Base-by-base conservation (phyloP, 2,888 invertebrate species). In the Gryllus longicercus region DNA sequence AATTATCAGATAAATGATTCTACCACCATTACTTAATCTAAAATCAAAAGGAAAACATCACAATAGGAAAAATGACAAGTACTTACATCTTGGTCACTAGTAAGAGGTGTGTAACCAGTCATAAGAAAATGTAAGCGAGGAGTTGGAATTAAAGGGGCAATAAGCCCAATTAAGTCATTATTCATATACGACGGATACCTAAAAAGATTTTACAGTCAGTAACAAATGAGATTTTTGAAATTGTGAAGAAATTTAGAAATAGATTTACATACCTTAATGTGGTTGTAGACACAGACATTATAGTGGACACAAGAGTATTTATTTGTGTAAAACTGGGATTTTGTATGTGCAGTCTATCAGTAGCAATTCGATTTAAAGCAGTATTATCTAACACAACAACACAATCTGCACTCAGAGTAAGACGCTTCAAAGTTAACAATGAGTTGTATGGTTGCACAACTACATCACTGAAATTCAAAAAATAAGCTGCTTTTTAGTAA, bases 171-270 rank as follows among this genome's bases (percentile, higher is more conserved):
- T 82, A 99, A 90, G 87, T 98, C 98, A 86, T 99, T 98, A 88
- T 99, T 98, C 96, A 99, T 98, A 87, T 98, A 98, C 1, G 97
- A 97, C 2, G 98, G 98, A 89, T 98, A 97, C 84, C 95, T 93
- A 85, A 2, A 85, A 83, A 76, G 78, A 8, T 38, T 38, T 38
- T 38, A 5, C 38, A 38, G 38, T 38, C 38, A 8, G 38, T 38
- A 8, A 38, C 38, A 38, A 38, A 38, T 38, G 5, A 38, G 8
- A 38, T 8, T 38, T 38, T 38, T 38, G 38, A 38, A 38, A 38
- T 38, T 38, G 38, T 38, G 5, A 38, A 38, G 4, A 38, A 38
- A 38, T 38, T 38, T 38, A 18, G 11, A 21, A 74, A 74, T 21
- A 14, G 50, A 25, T 76, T 14, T 51, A n/a, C 81, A 81, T 87